These are phyloP conservation scores for Catocala fraxini DNA, from an alignment of 2,888 invertebrate species.

Conservation along the genomic window DNA sequence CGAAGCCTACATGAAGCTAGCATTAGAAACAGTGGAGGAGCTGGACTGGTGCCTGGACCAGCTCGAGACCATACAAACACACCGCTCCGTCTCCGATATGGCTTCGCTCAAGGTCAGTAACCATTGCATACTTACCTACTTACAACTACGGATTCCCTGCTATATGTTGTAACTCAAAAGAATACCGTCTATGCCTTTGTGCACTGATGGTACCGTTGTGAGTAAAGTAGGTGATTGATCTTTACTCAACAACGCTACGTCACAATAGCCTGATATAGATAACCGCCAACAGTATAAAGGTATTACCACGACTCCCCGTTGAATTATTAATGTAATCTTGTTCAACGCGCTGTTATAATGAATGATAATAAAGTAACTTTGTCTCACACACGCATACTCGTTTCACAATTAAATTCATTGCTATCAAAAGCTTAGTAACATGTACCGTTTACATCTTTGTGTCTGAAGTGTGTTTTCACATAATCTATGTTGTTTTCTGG, in stretches of 20 bases:
- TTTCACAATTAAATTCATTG: conserved; percentile 34
- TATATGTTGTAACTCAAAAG: conserved; percentile 9
- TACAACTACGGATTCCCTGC: conserved; percentile 37
- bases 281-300: conserved; percentile 10
- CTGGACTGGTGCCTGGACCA: conserved; percentile 99
- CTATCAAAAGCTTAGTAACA: conserved; percentile 18
- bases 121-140: conserved; percentile 10
- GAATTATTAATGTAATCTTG: conserved; percentile 18
- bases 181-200: conserved; percentile 7
- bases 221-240: conserved; percentile 38
- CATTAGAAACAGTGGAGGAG: conserved; percentile 99
- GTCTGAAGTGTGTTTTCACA: neutral
- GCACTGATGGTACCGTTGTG: conserved; percentile 21
- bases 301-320: conserved; percentile 15
- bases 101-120: conserved; percentile 98
- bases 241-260: conserved; percentile 27
- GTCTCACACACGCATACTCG: conserved; percentile 13
- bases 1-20: conserved; percentile 97
- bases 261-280: conserved; percentile 26
- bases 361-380: conserved; percentile 15
- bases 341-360: conserved; percentile 16
- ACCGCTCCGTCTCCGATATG: conserved; percentile 99
- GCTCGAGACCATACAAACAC: conserved; percentile 99
- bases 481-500: conserved; percentile 11
- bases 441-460: conserved; percentile 7